Evolutionary conservation across 2,113 vertebrate species (phyloP), one percentile per base, ranked within the genome.

Genomic region (Spermophilus dauricus): DNA sequence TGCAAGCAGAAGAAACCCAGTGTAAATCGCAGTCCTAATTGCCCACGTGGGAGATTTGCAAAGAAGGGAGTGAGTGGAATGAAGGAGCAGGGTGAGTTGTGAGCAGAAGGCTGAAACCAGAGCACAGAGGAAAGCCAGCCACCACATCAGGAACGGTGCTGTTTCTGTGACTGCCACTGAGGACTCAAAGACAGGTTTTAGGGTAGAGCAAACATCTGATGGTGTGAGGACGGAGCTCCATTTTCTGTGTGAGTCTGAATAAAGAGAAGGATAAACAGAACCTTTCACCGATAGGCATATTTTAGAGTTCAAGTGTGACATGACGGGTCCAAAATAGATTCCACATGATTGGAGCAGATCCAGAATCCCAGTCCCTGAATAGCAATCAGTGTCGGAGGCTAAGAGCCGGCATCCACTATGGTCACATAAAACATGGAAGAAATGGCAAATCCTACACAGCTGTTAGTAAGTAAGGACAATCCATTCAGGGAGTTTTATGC

Each of bases 321-420:
- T 93, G 98, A 98, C 22, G 78, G 97, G 96, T 97, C 97, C 98
- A 96, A 98, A 98, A 98, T 98, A 98, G 98, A 98, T 98, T 98
- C 98, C 98, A 98, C 98, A 98, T 98, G 98, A 98, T 83, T 98
- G 98, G 98, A 98, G 96, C 75, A 13, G 78, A 86, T 97, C 98
- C 98, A 98, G 96, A 83, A 96, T 93, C 96, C 85, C 48, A 80
- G 96, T 97, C 97, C 94, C 98, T 96, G 95, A 97, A 97, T 97
- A 97, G 97, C 96, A 97, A 98, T 98, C 98, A 97, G 95, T 75
- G 92, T 92, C 97, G 96, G 96, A 96, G 97, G 95, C 96, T 97
- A 76, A 94, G 95, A 94, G 97, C 94, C 77, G 18, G 92, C 92
- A 95, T 91, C 92, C 88, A 96, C 94, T 85, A 96, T 96, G 97